Percentiles rank a stretch among this genome's conserved stretches.
phyloP scores from a whole-genome alignment of 2,888 invertebrate genomes.

The Cactoblastis cactorum region DNA sequence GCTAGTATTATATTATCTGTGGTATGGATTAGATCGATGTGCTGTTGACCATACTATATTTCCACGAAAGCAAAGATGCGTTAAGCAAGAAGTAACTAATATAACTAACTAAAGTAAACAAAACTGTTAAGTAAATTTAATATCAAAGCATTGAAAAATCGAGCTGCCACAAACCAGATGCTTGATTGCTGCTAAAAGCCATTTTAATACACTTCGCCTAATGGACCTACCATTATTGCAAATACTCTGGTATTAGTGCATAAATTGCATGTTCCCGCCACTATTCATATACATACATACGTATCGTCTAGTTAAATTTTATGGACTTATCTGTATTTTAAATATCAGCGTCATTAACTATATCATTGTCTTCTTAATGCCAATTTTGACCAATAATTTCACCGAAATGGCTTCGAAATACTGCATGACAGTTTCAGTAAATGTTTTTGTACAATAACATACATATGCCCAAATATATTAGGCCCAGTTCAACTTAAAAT shows the following conservation, averaged over 20 bases:
- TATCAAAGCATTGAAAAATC: background rate
- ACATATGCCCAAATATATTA: too few relatives aligned
- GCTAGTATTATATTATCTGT: too few relatives aligned
- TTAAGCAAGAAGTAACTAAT: too few relatives aligned
- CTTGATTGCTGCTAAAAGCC: background rate
- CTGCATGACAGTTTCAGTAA: too few relatives aligned
- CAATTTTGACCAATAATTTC: background rate
- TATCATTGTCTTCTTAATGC: too few relatives aligned
- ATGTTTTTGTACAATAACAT: too few relatives aligned
- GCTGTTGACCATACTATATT: too few relatives aligned
- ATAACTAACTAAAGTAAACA: background rate
- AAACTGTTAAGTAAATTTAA: too few relatives aligned
- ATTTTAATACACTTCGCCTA: background rate
- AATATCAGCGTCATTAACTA: background rate
- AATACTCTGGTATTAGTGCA: background rate
- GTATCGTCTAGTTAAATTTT: background rate
- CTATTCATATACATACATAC: background rate
- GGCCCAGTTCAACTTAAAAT: too few relatives aligned
- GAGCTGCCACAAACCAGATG: background rate
- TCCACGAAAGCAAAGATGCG: too few relatives aligned
- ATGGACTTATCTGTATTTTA: too few relatives aligned
- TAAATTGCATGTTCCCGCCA: background rate
- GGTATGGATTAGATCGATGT: too few relatives aligned
- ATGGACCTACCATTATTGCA: background rate
- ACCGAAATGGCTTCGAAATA: background rate